Percentiles rank a stretch among this genome's conserved stretches.
Evolutionary conservation across 2,797 vertebrate species (phyloP).

Genomic region (Catostomus latipinnis): DNA sequence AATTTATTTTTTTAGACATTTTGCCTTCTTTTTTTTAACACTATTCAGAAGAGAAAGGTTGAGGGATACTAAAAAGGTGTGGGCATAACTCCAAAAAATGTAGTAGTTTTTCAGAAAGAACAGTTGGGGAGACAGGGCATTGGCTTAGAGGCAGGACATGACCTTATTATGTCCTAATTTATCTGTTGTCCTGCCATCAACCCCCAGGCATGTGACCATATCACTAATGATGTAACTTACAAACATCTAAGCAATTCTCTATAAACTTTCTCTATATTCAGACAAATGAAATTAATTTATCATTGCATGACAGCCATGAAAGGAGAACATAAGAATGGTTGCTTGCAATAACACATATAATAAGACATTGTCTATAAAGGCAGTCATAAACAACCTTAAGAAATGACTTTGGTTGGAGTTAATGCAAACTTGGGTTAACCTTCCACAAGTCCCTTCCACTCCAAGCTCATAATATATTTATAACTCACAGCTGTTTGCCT

Average conservation of each 20-base stretch:
- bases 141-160: background rate
- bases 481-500: conserved; percentile 72
- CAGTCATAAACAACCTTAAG: background rate
- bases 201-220: background rate
- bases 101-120: background rate
- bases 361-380: conserved; percentile 14
- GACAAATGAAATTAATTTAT: background rate
- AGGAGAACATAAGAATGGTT: background rate
- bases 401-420: background rate
- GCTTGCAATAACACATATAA: conserved; percentile 21
- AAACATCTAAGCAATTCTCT: conserved; percentile 2
- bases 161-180: background rate
- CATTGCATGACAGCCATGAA: conserved; percentile 12
- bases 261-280: background rate
- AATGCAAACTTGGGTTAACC: conserved; percentile 11
- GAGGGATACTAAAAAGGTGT: too few species aligned
- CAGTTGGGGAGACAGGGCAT: background rate
- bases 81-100: too few species aligned
- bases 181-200: conserved; percentile 21
- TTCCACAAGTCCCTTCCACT: conserved; percentile 20
- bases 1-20: too few species aligned
- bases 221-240: too few species aligned
- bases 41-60: too few species aligned
- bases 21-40: too few species aligned
- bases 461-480: conserved; percentile 63